Conservation (phyloP, 2,888 invertebrate species). For the Acronicta aceris region DNA sequence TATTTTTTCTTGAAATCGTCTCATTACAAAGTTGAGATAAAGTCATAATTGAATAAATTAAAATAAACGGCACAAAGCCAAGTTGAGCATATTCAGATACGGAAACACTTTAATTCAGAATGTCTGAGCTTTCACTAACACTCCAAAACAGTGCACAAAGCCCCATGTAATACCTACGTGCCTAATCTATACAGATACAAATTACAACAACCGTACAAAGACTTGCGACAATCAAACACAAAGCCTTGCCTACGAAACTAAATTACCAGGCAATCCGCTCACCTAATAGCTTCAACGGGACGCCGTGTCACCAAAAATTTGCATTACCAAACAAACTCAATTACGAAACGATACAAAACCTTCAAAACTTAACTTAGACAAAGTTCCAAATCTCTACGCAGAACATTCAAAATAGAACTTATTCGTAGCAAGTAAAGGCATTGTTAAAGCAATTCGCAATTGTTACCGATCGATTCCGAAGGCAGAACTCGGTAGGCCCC, state of each 20-base stretch:
- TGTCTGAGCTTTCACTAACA: slow-evolving; percentile 70
- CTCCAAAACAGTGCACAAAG: slow-evolving; percentile 65
- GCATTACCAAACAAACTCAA: slow-evolving; percentile 71
- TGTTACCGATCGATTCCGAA: slow-evolving; percentile 84
- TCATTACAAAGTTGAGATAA: slow-evolving; percentile 13
- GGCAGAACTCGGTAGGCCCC: slow-evolving; percentile 84
- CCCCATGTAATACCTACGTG: slow-evolving; percentile 60
- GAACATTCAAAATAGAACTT: slow-evolving; percentile 63
- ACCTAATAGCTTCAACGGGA: slow-evolving; percentile 82
- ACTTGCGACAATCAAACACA: slow-evolving; percentile 70
- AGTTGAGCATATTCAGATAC: slow-evolving; percentile 33
- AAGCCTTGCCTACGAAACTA: slow-evolving; percentile 87
- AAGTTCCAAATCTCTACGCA: slow-evolving; percentile 59
- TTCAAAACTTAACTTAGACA: slow-evolving; percentile 60
- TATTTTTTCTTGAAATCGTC: background rate
- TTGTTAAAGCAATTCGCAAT: slow-evolving; percentile 77
- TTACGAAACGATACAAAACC: slow-evolving; percentile 66
- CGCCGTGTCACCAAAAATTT: slow-evolving; percentile 86
- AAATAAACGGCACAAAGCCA: slow-evolving; percentile 27
- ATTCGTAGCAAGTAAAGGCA: slow-evolving; percentile 56
- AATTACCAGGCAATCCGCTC: slow-evolving; percentile 86
- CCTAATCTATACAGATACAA: slow-evolving; percentile 72
- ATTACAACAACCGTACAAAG: slow-evolving; percentile 78
- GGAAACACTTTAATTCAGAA: slow-evolving; percentile 45
- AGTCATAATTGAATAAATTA: slow-evolving; percentile 10